Evolutionary conservation across 2,113 vertebrate genomes (phyloP), one percentile per base, ranked within the genome.

Genomic region (Blennius ocellaris): DNA sequence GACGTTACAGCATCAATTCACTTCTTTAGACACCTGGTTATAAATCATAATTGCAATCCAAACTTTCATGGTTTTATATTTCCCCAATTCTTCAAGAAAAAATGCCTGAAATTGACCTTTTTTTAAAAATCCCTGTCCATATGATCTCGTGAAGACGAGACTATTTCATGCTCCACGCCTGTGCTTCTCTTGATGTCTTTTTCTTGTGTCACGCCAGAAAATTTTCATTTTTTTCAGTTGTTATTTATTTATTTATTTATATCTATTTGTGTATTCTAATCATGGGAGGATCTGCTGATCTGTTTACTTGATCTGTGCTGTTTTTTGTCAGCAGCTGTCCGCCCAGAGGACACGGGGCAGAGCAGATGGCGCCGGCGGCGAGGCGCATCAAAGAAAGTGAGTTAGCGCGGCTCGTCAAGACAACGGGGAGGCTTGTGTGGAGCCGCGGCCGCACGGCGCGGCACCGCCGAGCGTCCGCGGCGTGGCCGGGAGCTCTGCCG

Each of bases 321-420:
- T 78, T 70, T 76, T 76, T 82, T 66, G 61, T 82, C 49, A 54
- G 45, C 84, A 91, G 82, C 76, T 74, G 72, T 71, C 79, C 37
- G 61, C 63, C 8, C 94, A 95, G 82, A 95, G 90, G 92, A 89
- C 76, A 72, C 82, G 82, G 1, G 94, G 91, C 50, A 93, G 61
- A 81, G 84, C 87, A 8, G 94, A 91, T 6, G 78, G 89, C 63
- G 83, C 92, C 56, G 92, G 88, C 55, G 86, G 50, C 30, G 93
- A 94, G 79, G 90, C 94, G 8, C 90, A 90, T 71, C 94, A 93
- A 71, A 95, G 92, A 90, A 90, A 76, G 81, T 75, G 53, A 81
- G 93, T 93, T 43, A 45, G 5, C 61, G 9, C 3, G 56, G 69
- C 75, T 80, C 71, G 40, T 30, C 1, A 63, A 63, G 49, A 80